A percentile compares a stretch with the other conserved stretches of the same genome.
Evolutionary conservation across 2,797 vertebrate genomes (phyloP).

Genomic region (Heliangelus exortis): DNA sequence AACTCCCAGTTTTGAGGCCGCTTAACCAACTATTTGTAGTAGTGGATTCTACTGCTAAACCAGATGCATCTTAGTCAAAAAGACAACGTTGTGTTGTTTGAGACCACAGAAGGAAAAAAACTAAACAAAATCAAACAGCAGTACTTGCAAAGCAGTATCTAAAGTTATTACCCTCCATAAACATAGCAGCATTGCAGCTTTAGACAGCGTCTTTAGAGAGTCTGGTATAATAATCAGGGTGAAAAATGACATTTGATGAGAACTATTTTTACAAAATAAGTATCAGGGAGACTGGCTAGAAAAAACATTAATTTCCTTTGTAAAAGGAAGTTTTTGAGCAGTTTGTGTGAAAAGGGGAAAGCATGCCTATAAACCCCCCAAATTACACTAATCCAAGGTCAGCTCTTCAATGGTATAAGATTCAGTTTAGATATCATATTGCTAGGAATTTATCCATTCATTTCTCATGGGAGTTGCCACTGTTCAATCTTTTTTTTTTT

Average conservation of each 20-base stretch:
- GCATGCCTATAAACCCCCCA: accelerated
- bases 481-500: background rate
- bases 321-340: background rate
- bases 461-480: background rate
- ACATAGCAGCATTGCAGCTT: background rate
- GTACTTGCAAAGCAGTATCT: background rate
- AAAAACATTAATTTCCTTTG: background rate
- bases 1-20: background rate
- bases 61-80: background rate
- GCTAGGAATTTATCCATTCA: background rate
- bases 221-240: slow-evolving; percentile 9
- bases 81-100: background rate
- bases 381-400: background rate
- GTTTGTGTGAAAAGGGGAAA: background rate
- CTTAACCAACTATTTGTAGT: background rate
- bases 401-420: background rate
- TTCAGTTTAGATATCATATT: background rate
- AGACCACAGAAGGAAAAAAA: background rate
- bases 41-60: background rate
- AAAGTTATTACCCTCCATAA: background rate
- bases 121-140: background rate
- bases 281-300: background rate
- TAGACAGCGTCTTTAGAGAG: background rate
- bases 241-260: background rate
- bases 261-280: background rate